phyloP scores from a whole-genome alignment of 1,140 invertebrate genomes.

The Trichogramma pretiosum region DNA sequence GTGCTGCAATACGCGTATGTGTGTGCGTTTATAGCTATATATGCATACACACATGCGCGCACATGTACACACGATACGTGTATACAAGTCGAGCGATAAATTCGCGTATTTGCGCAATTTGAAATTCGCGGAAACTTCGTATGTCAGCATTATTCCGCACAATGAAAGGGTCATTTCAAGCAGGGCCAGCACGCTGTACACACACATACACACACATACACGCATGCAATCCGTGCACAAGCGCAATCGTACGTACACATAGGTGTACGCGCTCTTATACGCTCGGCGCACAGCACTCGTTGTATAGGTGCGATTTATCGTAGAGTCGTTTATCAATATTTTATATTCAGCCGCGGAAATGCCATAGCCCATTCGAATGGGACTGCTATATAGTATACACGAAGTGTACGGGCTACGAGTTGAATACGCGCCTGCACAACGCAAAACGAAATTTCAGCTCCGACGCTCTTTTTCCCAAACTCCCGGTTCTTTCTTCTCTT shows the following conservation, averaged over 20 bases:
- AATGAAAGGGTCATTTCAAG: constrained; percentile 15
- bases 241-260: too few species aligned
- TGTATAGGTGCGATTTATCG: constrained; percentile 9
- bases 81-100: too few species aligned
- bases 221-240: too few species aligned
- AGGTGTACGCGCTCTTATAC: constrained; percentile 1
- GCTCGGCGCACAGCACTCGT: too few species aligned
- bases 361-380: background rate
- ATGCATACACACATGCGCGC: too few species aligned
- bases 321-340: constrained; percentile 19
- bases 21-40: too few species aligned
- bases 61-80: too few species aligned
- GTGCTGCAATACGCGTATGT: too few species aligned
- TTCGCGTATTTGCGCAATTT: constrained; percentile 16
- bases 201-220: too few species aligned
- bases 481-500: background rate
- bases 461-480: background rate
- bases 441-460: constrained; percentile 8
- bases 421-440: background rate
- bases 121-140: constrained; percentile 15
- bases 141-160: constrained; percentile 19
- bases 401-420: too few species aligned
- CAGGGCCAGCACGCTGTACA: background rate
- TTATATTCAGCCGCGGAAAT: constrained; percentile 14
- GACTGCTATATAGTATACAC: too few species aligned